Base-by-base conservation (phyloP, 1,140 invertebrate species). In the Helicoverpa armigera region DNA sequence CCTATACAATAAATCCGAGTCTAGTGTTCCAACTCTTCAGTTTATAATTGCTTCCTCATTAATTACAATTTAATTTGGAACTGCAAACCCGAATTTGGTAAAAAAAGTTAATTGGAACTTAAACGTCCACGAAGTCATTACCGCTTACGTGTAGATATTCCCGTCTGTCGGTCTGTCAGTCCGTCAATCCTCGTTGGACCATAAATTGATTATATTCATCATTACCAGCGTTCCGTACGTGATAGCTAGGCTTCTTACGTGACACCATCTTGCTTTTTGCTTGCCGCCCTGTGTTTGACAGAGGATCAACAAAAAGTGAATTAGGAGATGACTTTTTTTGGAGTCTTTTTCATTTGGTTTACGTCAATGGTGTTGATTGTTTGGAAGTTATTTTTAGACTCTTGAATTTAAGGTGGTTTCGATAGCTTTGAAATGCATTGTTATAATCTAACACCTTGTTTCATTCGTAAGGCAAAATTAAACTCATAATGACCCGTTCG, bases 171-270 rank as follows among this genome's bases (percentile, higher is more conserved):
- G 69, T 63, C 60, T 35, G 60, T 63, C 60, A 5, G 60, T 31
- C 2, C 23, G 60, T 29, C 60, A 12, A 13, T 72, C 69, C 69
- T 72, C 50, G 50, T 31, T 53, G 12, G 13, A 31, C 18, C 12
- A 54, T 63, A 76, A 61, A 76, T 76, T 76, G 73, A 76, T 76
- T 76, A 76, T 76, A 50, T 76, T 76, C 73, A 76, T 76, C 58
- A 51, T 76, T 51, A 76, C 35, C 29, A 73, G 51, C 18, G 50
- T n/a, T 54, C 23, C 18, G 69, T 72, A 72, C 69, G 69, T 72
- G 69, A 51, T 72, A 54, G 69, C 69, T 72, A 54, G 13, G 23
- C 69, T 18, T 72, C 69, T 72, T 72, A 72, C 69, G 69, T 72
- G 69, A 53, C 69, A 12, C 50, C 69, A 54, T 72, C 67, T 70